Evolutionary conservation across 2,888 invertebrate genomes (phyloP).

Genomic region (Microchrysa polita): DNA sequence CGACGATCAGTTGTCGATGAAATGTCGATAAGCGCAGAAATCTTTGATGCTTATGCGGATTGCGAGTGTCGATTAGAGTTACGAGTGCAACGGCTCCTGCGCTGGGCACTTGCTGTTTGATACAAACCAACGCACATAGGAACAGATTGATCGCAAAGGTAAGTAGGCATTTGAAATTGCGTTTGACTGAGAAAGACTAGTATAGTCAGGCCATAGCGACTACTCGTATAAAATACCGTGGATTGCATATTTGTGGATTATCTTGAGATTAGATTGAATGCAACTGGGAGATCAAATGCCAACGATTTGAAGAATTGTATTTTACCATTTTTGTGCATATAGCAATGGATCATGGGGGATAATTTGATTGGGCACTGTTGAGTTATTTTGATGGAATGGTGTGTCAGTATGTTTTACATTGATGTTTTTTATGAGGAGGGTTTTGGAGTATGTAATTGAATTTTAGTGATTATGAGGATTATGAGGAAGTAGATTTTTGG

Average conservation of each 20-base stretch:
- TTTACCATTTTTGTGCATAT: constrained; percentile 12
- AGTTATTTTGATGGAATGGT: constrained; percentile 15
- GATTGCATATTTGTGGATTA: constrained; percentile 28
- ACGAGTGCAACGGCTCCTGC: background rate
- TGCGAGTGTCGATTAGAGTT: constrained; percentile 25
- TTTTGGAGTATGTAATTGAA: no score
- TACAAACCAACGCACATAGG: background rate
- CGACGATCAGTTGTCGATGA: constrained; percentile 21
- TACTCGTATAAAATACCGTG: background rate
- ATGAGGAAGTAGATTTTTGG: no score
- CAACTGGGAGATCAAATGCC: constrained; percentile 10
- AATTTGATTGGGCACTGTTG: constrained; percentile 7
- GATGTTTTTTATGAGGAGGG: no score
- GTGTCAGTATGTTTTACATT: background rate
- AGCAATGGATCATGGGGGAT: constrained; percentile 1
- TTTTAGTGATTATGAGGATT: no score
- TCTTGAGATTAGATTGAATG: constrained; percentile 6
- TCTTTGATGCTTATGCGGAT: constrained; percentile 5
- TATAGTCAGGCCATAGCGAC: background rate
- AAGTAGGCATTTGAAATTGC: no score
- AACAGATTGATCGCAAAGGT: no score
- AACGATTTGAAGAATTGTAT: constrained; percentile 22
- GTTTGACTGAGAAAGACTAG: background rate
- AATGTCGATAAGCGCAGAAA: constrained; percentile 29
- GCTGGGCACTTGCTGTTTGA: no score